Percentiles rank a stretch among this genome's conserved stretches.
Evolutionary conservation across 2,113 vertebrate genomes (phyloP).

Genomic region (Myiozetetes cayanensis): DNA sequence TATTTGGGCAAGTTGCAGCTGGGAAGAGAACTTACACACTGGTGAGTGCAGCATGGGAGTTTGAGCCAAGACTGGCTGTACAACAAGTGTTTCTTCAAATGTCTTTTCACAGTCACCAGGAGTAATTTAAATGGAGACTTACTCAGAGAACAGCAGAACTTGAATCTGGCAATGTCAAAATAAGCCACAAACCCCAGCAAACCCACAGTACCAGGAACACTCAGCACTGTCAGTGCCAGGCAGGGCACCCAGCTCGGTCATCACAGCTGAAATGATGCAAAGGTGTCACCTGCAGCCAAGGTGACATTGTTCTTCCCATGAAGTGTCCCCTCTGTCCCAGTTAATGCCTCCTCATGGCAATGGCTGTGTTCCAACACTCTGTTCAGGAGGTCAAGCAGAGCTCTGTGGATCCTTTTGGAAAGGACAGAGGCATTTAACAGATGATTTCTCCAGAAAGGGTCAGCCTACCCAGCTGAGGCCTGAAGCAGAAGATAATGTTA

Average conservation of each 20-base stretch:
- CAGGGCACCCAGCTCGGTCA: background rate
- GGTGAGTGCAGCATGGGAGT: background rate
- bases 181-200: background rate
- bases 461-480: background rate
- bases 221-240: rapidly evolving
- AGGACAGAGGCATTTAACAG: background rate
- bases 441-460: background rate
- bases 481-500: background rate
- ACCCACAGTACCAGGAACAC: rapidly evolving
- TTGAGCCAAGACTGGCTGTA: background rate
- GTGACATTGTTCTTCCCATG: background rate
- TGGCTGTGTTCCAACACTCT: rapidly evolving
- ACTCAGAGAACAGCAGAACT: background rate
- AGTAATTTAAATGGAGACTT: background rate
- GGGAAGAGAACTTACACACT: background rate
- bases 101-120: background rate
- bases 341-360: rapidly evolving
- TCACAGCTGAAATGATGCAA: background rate
- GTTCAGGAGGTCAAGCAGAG: background rate
- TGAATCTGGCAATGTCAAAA: background rate
- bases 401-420: background rate
- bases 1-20: background rate
- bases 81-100: background rate
- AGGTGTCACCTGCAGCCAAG: background rate
- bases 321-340: background rate